A percentile compares a stretch with the other conserved stretches of the same genome.
Evolutionary conservation across 2,113 vertebrate genomes (phyloP).

Genomic region (Cephalopterus ornatus): DNA sequence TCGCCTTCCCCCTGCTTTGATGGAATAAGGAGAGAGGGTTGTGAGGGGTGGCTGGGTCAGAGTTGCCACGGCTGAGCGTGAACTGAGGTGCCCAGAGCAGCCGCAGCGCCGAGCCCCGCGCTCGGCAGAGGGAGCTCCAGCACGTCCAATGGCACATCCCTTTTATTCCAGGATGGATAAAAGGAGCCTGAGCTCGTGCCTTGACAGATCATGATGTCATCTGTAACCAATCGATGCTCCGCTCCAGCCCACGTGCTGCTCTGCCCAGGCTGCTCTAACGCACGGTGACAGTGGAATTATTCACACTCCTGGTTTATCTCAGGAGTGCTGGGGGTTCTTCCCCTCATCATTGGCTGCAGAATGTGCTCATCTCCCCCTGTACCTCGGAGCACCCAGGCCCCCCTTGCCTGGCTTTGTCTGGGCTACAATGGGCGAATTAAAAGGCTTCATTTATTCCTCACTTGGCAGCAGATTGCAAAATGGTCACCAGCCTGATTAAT

Average conservation of each 20-base stretch:
- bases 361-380: background rate
- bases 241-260: constrained; percentile 36
- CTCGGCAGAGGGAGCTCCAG: constrained; percentile 74
- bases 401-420: background rate
- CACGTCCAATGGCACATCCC: background rate
- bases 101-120: background rate
- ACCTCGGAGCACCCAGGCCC: background rate
- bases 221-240: constrained; percentile 66
- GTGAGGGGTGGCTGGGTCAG: background rate
- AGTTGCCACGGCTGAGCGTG: rapidly evolving
- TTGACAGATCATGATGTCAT: constrained; percentile 77
- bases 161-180: background rate
- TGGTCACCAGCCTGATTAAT: background rate
- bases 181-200: background rate
- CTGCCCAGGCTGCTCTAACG: constrained; percentile 52
- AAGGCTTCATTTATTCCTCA: background rate
- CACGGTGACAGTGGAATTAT: constrained; percentile 61
- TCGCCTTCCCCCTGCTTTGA: background rate
- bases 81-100: background rate
- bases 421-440: background rate
- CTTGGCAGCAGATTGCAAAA: background rate
- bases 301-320: constrained; percentile 57
- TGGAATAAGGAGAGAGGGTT: background rate
- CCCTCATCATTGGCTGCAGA: background rate
- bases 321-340: background rate